Percentiles rank a stretch among this genome's conserved stretches.
Evolutionary conservation across 2,888 invertebrate species (phyloP).

Genomic region (Isoperla grammatica): DNA sequence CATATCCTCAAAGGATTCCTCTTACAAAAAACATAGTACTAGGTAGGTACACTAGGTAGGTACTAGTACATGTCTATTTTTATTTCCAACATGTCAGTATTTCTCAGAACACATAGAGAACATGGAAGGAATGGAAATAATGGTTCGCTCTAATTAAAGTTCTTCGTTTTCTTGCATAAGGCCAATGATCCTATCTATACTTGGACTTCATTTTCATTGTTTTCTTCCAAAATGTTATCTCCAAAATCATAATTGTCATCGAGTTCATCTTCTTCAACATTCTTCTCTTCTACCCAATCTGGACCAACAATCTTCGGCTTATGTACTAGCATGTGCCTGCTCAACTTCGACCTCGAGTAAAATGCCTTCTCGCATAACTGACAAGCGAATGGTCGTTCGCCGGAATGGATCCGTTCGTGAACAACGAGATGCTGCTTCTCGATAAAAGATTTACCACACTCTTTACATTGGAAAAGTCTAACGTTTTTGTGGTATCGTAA

Average conservation of each 20-base stretch:
- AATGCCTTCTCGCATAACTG: conserved; percentile 39
- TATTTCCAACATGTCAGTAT: too few relatives aligned
- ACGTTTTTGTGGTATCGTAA: conserved; percentile 40
- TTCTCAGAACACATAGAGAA: too few relatives aligned
- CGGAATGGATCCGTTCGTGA: conserved; percentile 40
- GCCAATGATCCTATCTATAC: too few relatives aligned
- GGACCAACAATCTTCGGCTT: conserved; percentile 35
- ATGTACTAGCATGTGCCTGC: conserved; percentile 35
- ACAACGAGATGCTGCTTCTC: conserved; percentile 41
- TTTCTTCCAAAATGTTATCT: conserved; percentile 3
- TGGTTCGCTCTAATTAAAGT: too few relatives aligned
- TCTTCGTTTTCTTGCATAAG: too few relatives aligned
- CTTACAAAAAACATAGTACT: too few relatives aligned
- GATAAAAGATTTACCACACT: conserved; percentile 39
- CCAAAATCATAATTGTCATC: conserved; percentile 3
- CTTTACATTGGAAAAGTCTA: conserved; percentile 38
- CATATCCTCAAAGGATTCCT: too few relatives aligned
- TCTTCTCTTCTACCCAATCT: conserved; percentile 18
- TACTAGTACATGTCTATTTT: too few relatives aligned
- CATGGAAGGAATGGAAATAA: too few relatives aligned
- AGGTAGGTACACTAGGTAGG: too few relatives aligned
- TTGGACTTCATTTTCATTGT: neutral
- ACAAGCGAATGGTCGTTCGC: conserved; percentile 40
- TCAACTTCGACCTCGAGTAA: conserved; percentile 39
- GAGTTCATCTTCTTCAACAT: conserved; percentile 15